Percentiles rank a stretch among this genome's conserved stretches.
These are phyloP conservation scores for Noctuana brunneofusca DNA, from an alignment of 2,888 invertebrate genomes.

Conservation along the genomic window DNA sequence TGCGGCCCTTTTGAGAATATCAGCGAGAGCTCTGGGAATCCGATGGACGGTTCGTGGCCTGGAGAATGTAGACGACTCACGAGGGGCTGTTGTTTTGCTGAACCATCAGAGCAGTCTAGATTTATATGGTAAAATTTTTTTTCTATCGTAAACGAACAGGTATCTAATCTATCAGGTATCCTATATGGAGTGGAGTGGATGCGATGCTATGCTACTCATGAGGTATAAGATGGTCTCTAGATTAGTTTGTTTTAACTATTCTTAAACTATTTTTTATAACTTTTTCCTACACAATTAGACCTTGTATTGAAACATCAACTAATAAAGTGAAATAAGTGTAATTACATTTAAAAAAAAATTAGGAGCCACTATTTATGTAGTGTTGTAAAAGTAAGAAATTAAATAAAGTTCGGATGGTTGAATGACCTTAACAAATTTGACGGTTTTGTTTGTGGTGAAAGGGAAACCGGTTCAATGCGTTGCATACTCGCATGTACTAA, in stretches of 20 bases:
- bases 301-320: too few species aligned
- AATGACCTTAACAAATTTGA: constrained; percentile 5
- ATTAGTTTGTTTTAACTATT: too few species aligned
- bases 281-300: too few species aligned
- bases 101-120: constrained; percentile 96
- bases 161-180: too few species aligned
- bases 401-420: background rate
- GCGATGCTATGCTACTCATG: too few species aligned
- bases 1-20: constrained; percentile 83
- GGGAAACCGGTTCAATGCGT: constrained; percentile 15
- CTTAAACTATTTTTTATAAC: too few species aligned
- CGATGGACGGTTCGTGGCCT: constrained; percentile 88
- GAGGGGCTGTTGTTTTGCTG: constrained; percentile 90
- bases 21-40: constrained; percentile 85
- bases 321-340: too few species aligned
- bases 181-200: too few species aligned
- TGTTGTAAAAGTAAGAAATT: too few species aligned
- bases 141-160: background rate
- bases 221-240: too few species aligned
- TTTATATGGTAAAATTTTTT: constrained; percentile 85
- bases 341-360: too few species aligned
- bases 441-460: constrained; percentile 12
- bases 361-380: too few species aligned
- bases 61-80: constrained; percentile 88
- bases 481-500: background rate